Evolutionary conservation across 2,797 vertebrate genomes (phyloP).

Genomic region (Tachyglossus aculeatus): DNA sequence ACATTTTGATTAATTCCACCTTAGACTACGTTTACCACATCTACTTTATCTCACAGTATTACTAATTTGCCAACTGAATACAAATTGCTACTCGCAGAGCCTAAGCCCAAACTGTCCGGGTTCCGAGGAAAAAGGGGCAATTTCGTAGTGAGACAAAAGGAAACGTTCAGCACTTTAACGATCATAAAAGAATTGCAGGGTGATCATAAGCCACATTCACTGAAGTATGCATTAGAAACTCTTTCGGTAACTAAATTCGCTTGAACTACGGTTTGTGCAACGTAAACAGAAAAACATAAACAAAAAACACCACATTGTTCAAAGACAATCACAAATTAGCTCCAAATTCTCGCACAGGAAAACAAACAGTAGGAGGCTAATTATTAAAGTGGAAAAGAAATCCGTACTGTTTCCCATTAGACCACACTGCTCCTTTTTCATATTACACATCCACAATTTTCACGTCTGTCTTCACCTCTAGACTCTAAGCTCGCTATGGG

Average conservation of each 20-base stretch:
- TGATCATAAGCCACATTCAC: slow-evolving; percentile 29
- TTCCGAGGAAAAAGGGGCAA: not conserved
- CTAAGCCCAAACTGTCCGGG: no score
- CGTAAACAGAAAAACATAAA: not conserved
- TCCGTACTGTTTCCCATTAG: no score
- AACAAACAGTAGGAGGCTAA: not conserved
- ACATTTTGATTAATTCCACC: slow-evolving; percentile 57
- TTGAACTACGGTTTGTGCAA: not conserved
- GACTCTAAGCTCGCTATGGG: no score
- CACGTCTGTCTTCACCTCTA: no score
- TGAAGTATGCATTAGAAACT: slow-evolving; percentile 34
- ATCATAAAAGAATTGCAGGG: slow-evolving; percentile 42
- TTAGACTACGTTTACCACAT: slow-evolving; percentile 53
- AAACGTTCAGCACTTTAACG: not conserved
- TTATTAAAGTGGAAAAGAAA: no score
- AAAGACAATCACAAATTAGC: no score
- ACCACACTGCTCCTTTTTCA: no score
- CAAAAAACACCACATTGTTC: no score
- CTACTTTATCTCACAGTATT: slow-evolving; percentile 41
- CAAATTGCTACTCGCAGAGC: no score
- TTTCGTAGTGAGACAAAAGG: slow-evolving; percentile 41
- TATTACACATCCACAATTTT: no score
- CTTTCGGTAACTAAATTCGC: not conserved
- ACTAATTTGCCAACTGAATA: slow-evolving; percentile 50
- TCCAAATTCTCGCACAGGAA: not conserved